Evolutionary conservation across 1,140 invertebrate genomes (phyloP).

Genomic region (Anastatus disparis): DNA sequence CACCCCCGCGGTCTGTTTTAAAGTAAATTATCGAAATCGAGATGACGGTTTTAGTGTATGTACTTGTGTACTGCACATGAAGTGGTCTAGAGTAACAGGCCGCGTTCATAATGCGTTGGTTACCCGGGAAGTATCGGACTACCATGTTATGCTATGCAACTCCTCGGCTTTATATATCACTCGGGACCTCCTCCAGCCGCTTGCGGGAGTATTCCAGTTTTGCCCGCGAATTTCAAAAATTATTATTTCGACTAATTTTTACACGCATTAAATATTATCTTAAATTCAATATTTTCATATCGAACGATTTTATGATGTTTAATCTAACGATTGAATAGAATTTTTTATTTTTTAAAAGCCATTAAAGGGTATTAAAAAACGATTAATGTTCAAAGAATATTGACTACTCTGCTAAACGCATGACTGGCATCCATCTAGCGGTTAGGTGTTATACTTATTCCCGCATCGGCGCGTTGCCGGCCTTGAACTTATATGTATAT

Average conservation of each 20-base stretch:
- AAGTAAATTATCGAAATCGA: conserved; percentile 48
- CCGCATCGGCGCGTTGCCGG: not conserved
- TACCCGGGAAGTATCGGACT: conserved; percentile 58
- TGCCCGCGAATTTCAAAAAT: conserved; percentile 26
- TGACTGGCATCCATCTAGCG: conserved; percentile 21
- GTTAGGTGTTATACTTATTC: not conserved
- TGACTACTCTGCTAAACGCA: not conserved
- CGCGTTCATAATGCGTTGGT: conserved; percentile 49
- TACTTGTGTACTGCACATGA: conserved; percentile 53
- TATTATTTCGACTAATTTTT: too few relatives aligned
- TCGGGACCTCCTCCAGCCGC: not conserved
- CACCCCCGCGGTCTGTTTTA: conserved; percentile 53
- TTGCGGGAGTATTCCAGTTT: conserved; percentile 39
- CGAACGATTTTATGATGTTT: not conserved
- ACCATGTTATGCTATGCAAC: conserved; percentile 4
- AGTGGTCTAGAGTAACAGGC: conserved; percentile 30
- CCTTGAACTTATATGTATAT: conserved; percentile 21
- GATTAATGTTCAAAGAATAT: not conserved
- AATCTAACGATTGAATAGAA: not conserved
- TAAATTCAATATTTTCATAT: not conserved
- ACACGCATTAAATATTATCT: too few relatives aligned
- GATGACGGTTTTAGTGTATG: conserved; percentile 51
- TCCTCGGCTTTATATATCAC: conserved; percentile 51
- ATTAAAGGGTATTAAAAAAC: not conserved
- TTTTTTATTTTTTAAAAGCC: not conserved